Evolutionary conservation across 23 tunicate species (phyloP), one percentile per base, ranked within the genome.

Genomic region (Aplidium turbinatum): DNA sequence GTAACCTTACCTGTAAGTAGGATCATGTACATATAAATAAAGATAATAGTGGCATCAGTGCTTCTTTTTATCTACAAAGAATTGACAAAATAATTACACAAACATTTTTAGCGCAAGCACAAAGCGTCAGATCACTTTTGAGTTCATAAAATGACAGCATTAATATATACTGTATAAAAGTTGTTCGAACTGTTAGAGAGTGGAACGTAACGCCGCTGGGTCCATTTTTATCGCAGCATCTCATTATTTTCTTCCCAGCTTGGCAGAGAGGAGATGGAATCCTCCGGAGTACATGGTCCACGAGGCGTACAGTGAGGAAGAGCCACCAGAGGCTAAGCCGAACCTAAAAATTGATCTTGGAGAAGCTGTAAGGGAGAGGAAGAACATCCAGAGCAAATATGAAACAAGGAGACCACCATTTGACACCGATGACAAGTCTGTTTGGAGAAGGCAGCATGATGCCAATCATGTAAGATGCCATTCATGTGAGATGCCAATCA

Each of bases 201-300:
- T n/a, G n/a, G n/a, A n/a, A n/a, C n/a, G n/a, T n/a, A n/a, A n/a
- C n/a, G n/a, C n/a, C n/a, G n/a, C n/a, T n/a, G n/a, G n/a, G n/a
- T n/a, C n/a, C n/a, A n/a, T n/a, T n/a, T n/a, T n/a, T n/a, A n/a
- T n/a, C n/a, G n/a, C n/a, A n/a, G n/a, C n/a, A 42, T 9, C 9
- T 42, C 13, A 42, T 9, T 13, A 55, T 55, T 13, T 42, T 32
- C 30, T 30, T 22, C 31, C 42, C 46, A 86, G 93, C 25, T 73
- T 86, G 39, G 76, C 84, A 11, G 80, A 80, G 36, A 38, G 87
- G 75, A 47, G 32, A 28, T 87, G 94, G 94, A 70, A 74, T 31
- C 94, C 94, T 0, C 94, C 94, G 7, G 94, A 87, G 53, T 87
- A 87, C 52, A 87, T 87, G 86, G 86, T 87, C 0, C 79, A 87